Base-by-base conservation (phyloP, 2,797 vertebrate genomes). In the Halcyon smyrnensis region DNA sequence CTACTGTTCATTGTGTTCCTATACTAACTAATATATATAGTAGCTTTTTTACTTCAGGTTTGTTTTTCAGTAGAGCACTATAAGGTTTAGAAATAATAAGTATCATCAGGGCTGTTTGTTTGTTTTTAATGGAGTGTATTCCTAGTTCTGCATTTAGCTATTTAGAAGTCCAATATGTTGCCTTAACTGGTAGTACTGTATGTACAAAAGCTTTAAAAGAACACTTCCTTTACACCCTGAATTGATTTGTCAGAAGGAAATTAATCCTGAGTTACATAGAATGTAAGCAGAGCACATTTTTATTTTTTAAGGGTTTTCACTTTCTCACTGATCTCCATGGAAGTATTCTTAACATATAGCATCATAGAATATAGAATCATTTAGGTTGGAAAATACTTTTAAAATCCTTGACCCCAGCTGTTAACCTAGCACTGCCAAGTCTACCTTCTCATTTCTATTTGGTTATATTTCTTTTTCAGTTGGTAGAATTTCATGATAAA, bases 51-150 rank as follows among this genome's bases (percentile, higher is more conserved):
- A 43, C 6, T 1, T 4, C 5, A 34, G 4, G 12, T 30, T 45
- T 10, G 1, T 34, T 45, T 86, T 84, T 70, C 6, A 36, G 6
- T 51, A 48, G 21, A 59, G 10, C 1, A 0, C 10, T 20, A 18
- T 54, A 56, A 84, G 16, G 8, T 48, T 85, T 5, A 37, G 32
- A 12, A 36, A 30, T 6, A 69, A 27, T 6, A 69, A 77, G n/a
- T 62, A 34, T 8, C 3, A 54, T 43, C 18, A 48, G 13, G 2
- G 2, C 37, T n/a, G 2, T 7, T 48, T 34, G 2, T 15, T 24
- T 32, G 76, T 50, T 10, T 67, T 48, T 27, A 28, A 25, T 3
- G 0, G 8, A 21, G 5, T 32, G 3, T 69, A 30, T 85, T 65
- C 16, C 34, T 65, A 30, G 12, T 81, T 81, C 25, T 65, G 21